Percentiles rank a stretch among this genome's conserved stretches.
Evolutionary conservation across 1,140 invertebrate genomes (phyloP).

Genomic region (Heterodera schachtii): DNA sequence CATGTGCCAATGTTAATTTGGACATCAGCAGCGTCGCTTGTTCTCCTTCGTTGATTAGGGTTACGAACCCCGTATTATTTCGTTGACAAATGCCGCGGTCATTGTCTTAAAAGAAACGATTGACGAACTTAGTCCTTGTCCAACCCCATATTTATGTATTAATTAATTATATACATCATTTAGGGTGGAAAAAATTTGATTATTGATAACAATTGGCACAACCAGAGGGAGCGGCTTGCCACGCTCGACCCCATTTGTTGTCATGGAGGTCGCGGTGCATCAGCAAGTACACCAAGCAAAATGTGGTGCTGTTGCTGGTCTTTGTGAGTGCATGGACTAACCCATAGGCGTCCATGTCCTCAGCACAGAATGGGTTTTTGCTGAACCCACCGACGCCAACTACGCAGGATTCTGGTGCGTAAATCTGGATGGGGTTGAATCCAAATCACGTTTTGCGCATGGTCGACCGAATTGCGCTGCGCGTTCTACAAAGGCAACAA

Average conservation of each 20-base stretch:
- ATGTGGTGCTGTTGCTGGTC: no score
- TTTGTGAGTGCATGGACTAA: no score
- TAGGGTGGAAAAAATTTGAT: no score
- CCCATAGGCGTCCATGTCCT: conserved; percentile 91
- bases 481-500: no score
- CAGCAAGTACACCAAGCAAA: no score
- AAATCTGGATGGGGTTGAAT: conserved; percentile 65
- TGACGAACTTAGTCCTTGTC: neutral
- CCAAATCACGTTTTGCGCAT: no score
- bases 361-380: conserved; percentile 87
- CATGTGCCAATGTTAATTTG: conserved; percentile 93
- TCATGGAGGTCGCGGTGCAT: no score
- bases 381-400: conserved; percentile 34
- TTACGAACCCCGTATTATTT: conserved; percentile 98
- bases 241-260: no score
- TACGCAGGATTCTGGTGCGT: conserved; percentile 66
- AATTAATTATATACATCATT: no score
- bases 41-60: conserved; percentile 97
- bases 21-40: conserved; percentile 93
- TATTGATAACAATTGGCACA: no score
- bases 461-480: no score
- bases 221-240: no score
- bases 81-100: conserved; percentile 98
- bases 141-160: neutral
- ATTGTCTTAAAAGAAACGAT: conserved; percentile 73